Evolutionary conservation across 2,113 vertebrate genomes (phyloP).

Genomic region (Toxotes jaculatrix): DNA sequence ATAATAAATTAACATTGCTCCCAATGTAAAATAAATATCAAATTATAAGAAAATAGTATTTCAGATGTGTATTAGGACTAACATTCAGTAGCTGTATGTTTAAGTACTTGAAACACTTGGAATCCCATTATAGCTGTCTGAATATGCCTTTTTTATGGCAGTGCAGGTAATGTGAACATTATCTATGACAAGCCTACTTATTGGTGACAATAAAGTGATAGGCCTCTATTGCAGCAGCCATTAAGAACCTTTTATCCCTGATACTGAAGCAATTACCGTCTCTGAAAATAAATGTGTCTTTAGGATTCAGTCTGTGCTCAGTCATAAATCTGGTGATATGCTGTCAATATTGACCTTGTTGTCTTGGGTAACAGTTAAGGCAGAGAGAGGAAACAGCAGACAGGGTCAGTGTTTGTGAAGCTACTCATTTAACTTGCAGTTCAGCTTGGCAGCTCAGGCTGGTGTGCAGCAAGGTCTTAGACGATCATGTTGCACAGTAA

Average conservation of each 20-base stretch:
- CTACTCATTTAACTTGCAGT: slow-evolving; percentile 27
- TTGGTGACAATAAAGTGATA: slow-evolving; percentile 55
- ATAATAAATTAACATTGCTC: neutral
- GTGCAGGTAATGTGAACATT: slow-evolving; percentile 33
- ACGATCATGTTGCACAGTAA: neutral
- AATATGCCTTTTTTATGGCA: slow-evolving; percentile 21
- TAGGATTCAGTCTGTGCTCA: slow-evolving; percentile 36
- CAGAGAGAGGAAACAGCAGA: slow-evolving; percentile 3
- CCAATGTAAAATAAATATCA: neutral
- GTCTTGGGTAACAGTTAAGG: neutral
- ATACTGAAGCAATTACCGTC: slow-evolving; percentile 52
- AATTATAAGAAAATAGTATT: neutral
- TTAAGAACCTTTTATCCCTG: slow-evolving; percentile 65
- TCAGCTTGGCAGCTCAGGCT: neutral
- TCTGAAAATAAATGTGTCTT: slow-evolving; percentile 60
- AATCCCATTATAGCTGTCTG: slow-evolving; percentile 3
- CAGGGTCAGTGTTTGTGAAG: slow-evolving; percentile 16
- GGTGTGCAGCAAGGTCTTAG: neutral
- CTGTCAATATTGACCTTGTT: slow-evolving; percentile 61
- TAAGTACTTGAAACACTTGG: neutral
- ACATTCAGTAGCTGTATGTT: neutral
- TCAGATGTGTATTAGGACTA: neutral
- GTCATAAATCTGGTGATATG: slow-evolving; percentile 54
- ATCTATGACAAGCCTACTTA: slow-evolving; percentile 47
- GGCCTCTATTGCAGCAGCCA: slow-evolving; percentile 32